Base-by-base conservation (phyloP, 2,113 vertebrate species). In the Lamprologus callipterus region DNA sequence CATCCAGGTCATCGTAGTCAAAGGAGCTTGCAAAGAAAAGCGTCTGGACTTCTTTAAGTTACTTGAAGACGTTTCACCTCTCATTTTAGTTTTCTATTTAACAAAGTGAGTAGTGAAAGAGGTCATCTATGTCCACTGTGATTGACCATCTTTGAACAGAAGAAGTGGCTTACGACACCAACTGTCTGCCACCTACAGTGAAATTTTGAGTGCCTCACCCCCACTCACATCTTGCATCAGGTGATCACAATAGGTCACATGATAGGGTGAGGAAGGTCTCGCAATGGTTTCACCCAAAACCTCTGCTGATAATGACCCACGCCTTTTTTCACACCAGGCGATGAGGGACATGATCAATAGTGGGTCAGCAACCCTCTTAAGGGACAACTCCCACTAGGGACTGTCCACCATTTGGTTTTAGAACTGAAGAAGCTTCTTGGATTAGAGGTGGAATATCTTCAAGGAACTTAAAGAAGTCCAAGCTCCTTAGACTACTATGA, bases 361-460 rank as follows among this genome's bases (percentile, higher is more conserved):
- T 65, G 19, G 33, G 60, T 65, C 33, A 37, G 17, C 0, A 0
- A 65, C 33, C 1, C 33, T 37, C 60, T 13, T 65, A 37, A n/a
- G 6, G 33, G 19, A 21, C 33, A 65, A 37, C 60, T 65, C 19
- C 33, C 33, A 8, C 10, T 13, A 37, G 19, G 33, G 10, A 65
- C 60, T 21, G 33, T 65, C 60, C 60, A 65, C 4, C 17, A 37
- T 65, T 65, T 21, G 10, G 33, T 65, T 65, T 37, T 65, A 37
- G 31, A 65, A 65, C 60, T 65, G 33, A 2, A 65, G 31, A 37
- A 37, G 60, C 33, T 60, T 33, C 16, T 60, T 10, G 57, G 28
- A 60, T 60, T 31, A 60, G 26, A 17, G 57, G 57, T 60, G 57
- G 14, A 60, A 60, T 31, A 60, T 31, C 8, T 65, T 37, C 60